Evolutionary conservation across 2,797 vertebrate genomes (phyloP).

Genomic region (Danio albolineatus): DNA sequence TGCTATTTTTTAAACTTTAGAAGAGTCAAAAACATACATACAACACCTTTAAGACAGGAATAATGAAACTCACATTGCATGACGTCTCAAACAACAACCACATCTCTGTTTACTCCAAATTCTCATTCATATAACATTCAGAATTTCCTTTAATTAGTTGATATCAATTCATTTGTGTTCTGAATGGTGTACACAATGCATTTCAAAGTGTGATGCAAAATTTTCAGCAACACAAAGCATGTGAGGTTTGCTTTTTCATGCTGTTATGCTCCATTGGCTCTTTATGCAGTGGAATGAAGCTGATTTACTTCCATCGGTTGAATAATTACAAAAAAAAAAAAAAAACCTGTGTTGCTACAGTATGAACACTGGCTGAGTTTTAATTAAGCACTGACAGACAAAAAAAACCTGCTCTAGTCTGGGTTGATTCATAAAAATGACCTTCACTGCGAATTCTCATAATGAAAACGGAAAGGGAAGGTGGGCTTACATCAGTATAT

Average conservation of each 20-base stretch:
- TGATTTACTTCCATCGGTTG: constrained; percentile 76
- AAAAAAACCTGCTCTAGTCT: constrained; percentile 35
- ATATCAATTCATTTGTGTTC: constrained; percentile 74
- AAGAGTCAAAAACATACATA: too few relatives aligned
- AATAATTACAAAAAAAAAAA: constrained; percentile 63
- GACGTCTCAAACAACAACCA: constrained; percentile 57
- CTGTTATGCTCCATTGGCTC: constrained; percentile 51
- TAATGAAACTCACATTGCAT: constrained; percentile 62
- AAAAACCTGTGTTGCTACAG: constrained; percentile 53
- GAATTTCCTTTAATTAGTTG: constrained; percentile 60
- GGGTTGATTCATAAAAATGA: constrained; percentile 37
- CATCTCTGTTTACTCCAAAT: constrained; percentile 55
- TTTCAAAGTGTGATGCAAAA: background rate
- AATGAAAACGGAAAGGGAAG: constrained; percentile 68
- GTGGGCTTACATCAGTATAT: background rate
- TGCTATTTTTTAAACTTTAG: too few relatives aligned
- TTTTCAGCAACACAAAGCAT: background rate
- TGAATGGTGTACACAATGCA: background rate
- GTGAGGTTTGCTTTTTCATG: too few relatives aligned
- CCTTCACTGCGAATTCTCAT: constrained; percentile 74
- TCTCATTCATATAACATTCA: constrained; percentile 26
- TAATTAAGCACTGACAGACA: constrained; percentile 70
- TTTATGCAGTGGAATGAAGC: constrained; percentile 72
- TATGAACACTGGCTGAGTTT: constrained; percentile 67
- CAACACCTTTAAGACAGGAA: constrained; percentile 54